Evolutionary conservation across 1,140 invertebrate genomes (phyloP).

Genomic region (Gonatopus flavifemur): DNA sequence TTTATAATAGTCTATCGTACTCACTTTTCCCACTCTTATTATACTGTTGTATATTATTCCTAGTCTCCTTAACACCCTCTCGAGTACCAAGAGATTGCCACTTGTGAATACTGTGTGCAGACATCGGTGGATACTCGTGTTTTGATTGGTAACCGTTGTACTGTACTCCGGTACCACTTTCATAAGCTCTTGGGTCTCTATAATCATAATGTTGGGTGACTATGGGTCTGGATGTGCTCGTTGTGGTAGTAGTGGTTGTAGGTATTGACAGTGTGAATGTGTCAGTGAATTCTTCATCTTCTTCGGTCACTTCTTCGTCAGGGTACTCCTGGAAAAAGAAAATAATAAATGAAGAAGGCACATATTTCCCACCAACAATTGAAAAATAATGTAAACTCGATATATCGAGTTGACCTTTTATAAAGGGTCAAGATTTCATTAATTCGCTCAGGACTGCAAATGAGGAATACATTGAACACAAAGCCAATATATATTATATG

Average conservation of each 20-base stretch:
- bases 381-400: no score
- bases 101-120: slow-evolving; percentile 44
- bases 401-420: no score
- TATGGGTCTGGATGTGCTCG: slow-evolving; percentile 25
- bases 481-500: no score
- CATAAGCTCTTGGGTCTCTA: slow-evolving; percentile 27
- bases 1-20: no score
- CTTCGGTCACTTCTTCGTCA: slow-evolving; percentile 38
- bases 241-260: slow-evolving; percentile 25
- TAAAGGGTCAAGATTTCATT: no score
- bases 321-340: slow-evolving; percentile 37
- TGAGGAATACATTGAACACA: no score
- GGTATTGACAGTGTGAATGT: slow-evolving; percentile 8
- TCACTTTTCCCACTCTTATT: slow-evolving; percentile 40
- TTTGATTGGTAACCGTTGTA: slow-evolving; percentile 42
- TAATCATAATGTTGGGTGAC: slow-evolving; percentile 23
- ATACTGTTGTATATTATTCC: slow-evolving; percentile 35
- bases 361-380: no score
- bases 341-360: slow-evolving; percentile 8
- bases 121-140: slow-evolving; percentile 48
- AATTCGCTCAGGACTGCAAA: no score
- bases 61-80: slow-evolving; percentile 44
- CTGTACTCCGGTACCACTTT: slow-evolving; percentile 29
- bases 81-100: slow-evolving; percentile 48
- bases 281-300: slow-evolving; percentile 16